Conservation (phyloP, 2,888 invertebrate species). For the Flexamia atlantica region DNA sequence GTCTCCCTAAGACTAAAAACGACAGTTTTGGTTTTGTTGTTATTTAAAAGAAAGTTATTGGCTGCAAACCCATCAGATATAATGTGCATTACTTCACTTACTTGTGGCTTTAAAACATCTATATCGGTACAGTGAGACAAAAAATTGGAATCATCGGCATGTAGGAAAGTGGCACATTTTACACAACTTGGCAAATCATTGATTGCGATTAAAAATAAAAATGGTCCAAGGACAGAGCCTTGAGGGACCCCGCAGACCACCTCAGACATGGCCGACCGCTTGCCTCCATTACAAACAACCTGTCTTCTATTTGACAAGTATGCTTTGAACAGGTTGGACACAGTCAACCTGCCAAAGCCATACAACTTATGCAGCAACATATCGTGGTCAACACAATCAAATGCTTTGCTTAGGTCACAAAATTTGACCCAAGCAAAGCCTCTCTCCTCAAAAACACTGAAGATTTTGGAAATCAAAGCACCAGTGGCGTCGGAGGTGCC, state of each 20-base stretch:
- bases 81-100: too few relatives aligned
- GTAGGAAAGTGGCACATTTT: background rate
- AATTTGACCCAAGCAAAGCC: too few relatives aligned
- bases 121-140: background rate
- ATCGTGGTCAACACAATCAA: conserved; percentile 37
- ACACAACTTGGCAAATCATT: conserved; percentile 4
- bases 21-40: too few relatives aligned
- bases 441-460: too few relatives aligned
- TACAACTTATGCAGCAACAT: background rate
- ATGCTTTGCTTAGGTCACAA: conserved; percentile 41
- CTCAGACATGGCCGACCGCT: background rate
- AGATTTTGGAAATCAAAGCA: too few relatives aligned
- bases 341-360: background rate
- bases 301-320: conserved; percentile 20
- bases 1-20: too few relatives aligned
- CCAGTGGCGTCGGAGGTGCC: too few relatives aligned
- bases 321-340: background rate
- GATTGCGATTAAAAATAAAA: conserved; percentile 4
- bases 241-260: conserved; percentile 15
- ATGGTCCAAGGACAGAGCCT: background rate
- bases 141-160: background rate
- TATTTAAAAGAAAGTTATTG: too few relatives aligned
- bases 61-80: too few relatives aligned
- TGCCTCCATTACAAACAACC: conserved; percentile 15
- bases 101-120: too few relatives aligned